Evolutionary conservation across 2,888 invertebrate genomes (phyloP).

Genomic region (Pristionchus arcanus): DNA sequence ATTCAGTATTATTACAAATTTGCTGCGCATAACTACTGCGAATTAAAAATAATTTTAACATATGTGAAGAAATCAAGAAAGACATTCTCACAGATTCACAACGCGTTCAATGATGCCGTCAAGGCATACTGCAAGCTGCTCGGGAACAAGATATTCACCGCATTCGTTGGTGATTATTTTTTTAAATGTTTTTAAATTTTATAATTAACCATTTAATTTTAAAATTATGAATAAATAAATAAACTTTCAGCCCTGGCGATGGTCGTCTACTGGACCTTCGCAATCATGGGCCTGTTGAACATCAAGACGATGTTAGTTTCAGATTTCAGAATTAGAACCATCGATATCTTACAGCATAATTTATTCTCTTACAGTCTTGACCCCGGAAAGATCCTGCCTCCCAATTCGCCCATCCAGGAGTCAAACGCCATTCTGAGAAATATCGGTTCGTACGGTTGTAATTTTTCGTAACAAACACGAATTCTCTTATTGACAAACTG

Average conservation of each 20-base stretch:
- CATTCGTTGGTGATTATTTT: conserved; percentile 55
- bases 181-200: too few relatives aligned
- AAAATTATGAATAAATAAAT: too few relatives aligned
- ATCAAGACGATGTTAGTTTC: conserved; percentile 56
- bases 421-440: conserved; percentile 72
- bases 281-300: conserved; percentile 63
- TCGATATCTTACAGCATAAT: too few relatives aligned
- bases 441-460: conserved; percentile 61
- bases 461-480: neutral
- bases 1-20: too few relatives aligned
- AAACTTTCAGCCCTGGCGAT: conserved; percentile 59
- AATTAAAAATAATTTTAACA: too few relatives aligned
- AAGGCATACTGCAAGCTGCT: conserved; percentile 69
- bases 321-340: too few relatives aligned
- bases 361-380: conserved; percentile 62
- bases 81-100: conserved; percentile 61
- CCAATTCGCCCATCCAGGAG: conserved; percentile 74
- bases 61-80: too few relatives aligned
- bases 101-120: conserved; percentile 63
- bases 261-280: conserved; percentile 68
- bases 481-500: too few relatives aligned
- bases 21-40: too few relatives aligned
- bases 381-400: conserved; percentile 76
- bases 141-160: conserved; percentile 66
- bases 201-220: too few relatives aligned